Evolutionary conservation across 2,113 vertebrate species (phyloP).

Genomic region (Oostethus manadensis): DNA sequence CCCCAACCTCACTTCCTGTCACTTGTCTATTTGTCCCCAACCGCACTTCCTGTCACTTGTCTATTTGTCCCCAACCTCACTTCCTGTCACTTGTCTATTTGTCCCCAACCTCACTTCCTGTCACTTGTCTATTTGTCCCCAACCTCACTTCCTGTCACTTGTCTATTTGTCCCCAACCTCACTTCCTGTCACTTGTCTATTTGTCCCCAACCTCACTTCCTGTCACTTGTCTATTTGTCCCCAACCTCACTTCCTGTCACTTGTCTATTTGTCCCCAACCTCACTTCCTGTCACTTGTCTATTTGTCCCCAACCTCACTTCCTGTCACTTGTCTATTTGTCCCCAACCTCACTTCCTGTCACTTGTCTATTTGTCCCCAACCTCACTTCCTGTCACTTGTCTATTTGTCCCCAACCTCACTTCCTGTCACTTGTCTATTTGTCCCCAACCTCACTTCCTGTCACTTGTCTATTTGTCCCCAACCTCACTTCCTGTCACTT

Average conservation of each 20-base stretch:
- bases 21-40: too few relatives aligned
- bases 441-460: too few relatives aligned
- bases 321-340: too few relatives aligned
- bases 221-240: neutral
- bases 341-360: conserved; percentile 13
- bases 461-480: too few relatives aligned
- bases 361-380: too few relatives aligned
- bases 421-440: conserved; percentile 6
- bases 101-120: neutral
- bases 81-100: too few relatives aligned
- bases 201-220: conserved; percentile 1
- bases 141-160: neutral
- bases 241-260: conserved; percentile 8
- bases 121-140: conserved; percentile 1
- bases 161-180: neutral
- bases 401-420: neutral
- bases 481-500: conserved; percentile 11
- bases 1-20: too few relatives aligned
- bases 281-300: neutral
- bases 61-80: too few relatives aligned
- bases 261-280: conserved; percentile 5
- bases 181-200: too few relatives aligned
- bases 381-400: too few relatives aligned
- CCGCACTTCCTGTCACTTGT: conserved; percentile 4
- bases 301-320: too few relatives aligned